A percentile compares a stretch with the other conserved stretches of the same genome.
phyloP scores from a whole-genome alignment of 2,888 invertebrate genomes.

The Cosmorhoe ocellata region DNA sequence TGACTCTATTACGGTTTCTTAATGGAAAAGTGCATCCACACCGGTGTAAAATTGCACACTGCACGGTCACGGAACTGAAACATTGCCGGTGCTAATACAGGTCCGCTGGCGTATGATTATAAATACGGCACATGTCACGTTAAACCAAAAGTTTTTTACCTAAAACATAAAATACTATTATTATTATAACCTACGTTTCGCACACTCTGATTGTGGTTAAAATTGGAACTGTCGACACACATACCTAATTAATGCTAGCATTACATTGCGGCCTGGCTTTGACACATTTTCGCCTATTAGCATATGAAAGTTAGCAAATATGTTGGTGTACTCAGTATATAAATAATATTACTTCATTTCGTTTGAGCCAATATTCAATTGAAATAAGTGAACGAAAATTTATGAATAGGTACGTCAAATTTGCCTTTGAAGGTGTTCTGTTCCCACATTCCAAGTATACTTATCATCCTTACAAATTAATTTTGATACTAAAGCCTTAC shows the following conservation, averaged over 20 bases:
- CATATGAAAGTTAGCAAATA: background rate
- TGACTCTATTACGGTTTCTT: conserved; percentile 10
- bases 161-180: no score
- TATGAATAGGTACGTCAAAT: no score
- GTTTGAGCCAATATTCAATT: no score
- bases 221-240: conserved; percentile 47
- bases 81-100: conserved; percentile 41
- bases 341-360: no score
- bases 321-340: no score
- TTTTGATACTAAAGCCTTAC: conserved; percentile 11
- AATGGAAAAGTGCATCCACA: conserved; percentile 29
- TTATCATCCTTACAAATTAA: conserved; percentile 10
- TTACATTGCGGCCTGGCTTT: conserved; percentile 4
- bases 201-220: conserved; percentile 39
- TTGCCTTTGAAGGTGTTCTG: no score
- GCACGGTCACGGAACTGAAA: conserved; percentile 65
- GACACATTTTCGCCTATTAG: conserved; percentile 11
- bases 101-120: conserved; percentile 19
- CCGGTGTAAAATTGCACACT: conserved; percentile 55
- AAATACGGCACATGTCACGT: conserved; percentile 46
- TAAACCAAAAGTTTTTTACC: no score
- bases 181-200: background rate
- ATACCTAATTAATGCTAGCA: conserved; percentile 42
- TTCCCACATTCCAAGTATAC: no score
- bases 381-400: no score